Percentiles rank a stretch among this genome's conserved stretches.
These are phyloP conservation scores for Sitophilus oryzae DNA, from an alignment of 1,140 invertebrate species.

Conservation along the genomic window DNA sequence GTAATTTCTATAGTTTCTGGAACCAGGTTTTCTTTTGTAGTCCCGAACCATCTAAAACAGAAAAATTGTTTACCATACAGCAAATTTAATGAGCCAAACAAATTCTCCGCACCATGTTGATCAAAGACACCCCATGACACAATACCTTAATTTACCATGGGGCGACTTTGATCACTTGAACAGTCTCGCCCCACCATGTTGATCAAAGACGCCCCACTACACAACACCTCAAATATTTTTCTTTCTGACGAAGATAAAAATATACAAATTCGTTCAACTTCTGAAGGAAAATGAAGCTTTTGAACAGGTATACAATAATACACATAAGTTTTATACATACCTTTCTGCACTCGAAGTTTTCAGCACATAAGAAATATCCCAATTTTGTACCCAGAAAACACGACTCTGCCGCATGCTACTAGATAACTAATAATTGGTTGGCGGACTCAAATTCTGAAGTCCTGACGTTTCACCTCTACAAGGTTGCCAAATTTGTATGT, in stretches of 20 bases:
- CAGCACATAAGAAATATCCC: neutral
- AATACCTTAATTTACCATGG: neutral
- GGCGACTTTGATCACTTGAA: conserved; percentile 4
- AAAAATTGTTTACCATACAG: neutral
- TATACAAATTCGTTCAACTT: neutral
- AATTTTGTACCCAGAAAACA: neutral
- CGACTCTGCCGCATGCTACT: no score
- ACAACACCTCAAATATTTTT: conserved; percentile 5
- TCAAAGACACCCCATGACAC: conserved; percentile 2
- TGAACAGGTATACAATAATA: conserved; percentile 2
- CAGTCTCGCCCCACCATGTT: conserved; percentile 1
- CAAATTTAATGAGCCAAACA: neutral
- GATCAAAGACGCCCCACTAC: neutral
- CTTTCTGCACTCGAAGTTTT: conserved; percentile 7
- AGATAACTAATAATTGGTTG: neutral
- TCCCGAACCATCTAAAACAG: conserved; percentile 3
- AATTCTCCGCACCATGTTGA: neutral
- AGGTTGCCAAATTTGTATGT: neutral
- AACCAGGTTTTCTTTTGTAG: conserved; percentile 1
- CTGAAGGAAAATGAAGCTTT: neutral
- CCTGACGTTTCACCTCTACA: neutral
- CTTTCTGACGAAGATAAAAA: conserved; percentile 1
- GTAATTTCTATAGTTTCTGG: conserved; percentile 3
- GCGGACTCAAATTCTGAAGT: neutral
- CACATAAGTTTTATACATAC: conserved; percentile 6